A percentile compares a stretch with the other conserved stretches of the same genome.
phyloP scores from a whole-genome alignment of 2,797 vertebrate genomes.

The Tympanoctomys barrerae region DNA sequence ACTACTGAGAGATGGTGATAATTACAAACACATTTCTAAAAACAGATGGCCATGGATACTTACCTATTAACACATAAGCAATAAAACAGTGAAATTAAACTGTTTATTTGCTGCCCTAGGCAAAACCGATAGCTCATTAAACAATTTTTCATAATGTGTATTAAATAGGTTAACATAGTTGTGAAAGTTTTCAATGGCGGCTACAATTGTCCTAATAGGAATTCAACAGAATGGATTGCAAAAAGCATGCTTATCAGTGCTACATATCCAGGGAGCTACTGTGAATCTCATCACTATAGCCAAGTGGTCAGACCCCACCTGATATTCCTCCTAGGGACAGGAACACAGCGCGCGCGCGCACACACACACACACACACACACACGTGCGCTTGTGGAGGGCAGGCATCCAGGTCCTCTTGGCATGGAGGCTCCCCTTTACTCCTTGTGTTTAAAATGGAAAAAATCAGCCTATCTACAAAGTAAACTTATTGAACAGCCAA shows the following conservation, averaged over 20 bases:
- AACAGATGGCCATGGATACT: background rate
- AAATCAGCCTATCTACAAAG: background rate
- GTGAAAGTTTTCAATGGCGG: background rate
- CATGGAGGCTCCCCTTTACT: background rate
- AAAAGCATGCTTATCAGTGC: background rate
- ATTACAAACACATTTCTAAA: background rate
- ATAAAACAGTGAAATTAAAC: background rate
- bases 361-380: too few species aligned
- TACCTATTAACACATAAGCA: background rate
- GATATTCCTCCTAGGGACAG: background rate
- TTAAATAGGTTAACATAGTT: background rate
- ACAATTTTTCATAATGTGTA: background rate
- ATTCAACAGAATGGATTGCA: background rate
- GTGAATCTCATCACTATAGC: background rate
- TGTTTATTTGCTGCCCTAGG: background rate
- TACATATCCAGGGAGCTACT: background rate
- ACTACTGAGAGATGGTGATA: background rate
- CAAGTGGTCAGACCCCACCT: background rate
- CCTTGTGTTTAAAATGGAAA: background rate
- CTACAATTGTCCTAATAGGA: background rate
- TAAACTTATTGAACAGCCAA: too few species aligned
- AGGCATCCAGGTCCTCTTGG: background rate
- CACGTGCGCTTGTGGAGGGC: background rate
- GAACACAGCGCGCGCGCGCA: background rate
- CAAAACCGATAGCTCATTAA: background rate